A percentile compares a stretch with the other conserved stretches of the same genome.
Conservation (phyloP, 1,140 invertebrate genomes). For the Phthorimaea operculella region DNA sequence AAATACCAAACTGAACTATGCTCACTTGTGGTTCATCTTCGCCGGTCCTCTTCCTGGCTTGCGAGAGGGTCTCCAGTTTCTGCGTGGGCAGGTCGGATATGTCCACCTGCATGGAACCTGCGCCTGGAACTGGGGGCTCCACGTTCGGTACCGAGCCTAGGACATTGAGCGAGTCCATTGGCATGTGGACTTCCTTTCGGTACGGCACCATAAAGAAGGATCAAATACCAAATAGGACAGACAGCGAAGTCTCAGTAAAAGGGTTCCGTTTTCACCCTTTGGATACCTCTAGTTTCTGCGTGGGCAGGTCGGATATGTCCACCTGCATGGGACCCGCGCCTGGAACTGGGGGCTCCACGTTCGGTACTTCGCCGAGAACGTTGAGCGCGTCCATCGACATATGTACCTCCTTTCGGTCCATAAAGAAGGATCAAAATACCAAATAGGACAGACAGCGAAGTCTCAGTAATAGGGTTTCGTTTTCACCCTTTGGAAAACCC, state of each 20-base stretch:
- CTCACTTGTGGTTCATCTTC: conserved; percentile 11
- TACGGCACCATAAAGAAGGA: too few species aligned
- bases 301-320: conserved; percentile 25
- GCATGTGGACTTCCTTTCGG: neutral
- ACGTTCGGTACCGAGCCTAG: neutral
- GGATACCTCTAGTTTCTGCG: conserved; percentile 38
- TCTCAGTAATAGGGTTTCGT: too few species aligned
- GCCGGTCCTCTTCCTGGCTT: conserved; percentile 18
- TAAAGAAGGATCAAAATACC: too few species aligned
- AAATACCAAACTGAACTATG: too few species aligned
- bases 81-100: conserved; percentile 36
- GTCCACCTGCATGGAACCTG: conserved; percentile 1
- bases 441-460: too few species aligned
- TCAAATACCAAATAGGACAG: too few species aligned
- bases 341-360: neutral
- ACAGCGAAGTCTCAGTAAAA: too few species aligned
- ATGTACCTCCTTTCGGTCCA: too few species aligned
- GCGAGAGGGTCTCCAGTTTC: conserved; percentile 22
- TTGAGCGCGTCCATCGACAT: neutral
- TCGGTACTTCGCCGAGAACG: neutral
- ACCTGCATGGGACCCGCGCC: conserved; percentile 1
- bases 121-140: neutral
- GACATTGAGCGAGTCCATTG: neutral
- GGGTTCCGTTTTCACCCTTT: too few species aligned
- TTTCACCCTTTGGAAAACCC: too few species aligned